A percentile compares a stretch with the other conserved stretches of the same genome.
phyloP scores from a whole-genome alignment of 2,888 invertebrate genomes.

The Apamea sordens region DNA sequence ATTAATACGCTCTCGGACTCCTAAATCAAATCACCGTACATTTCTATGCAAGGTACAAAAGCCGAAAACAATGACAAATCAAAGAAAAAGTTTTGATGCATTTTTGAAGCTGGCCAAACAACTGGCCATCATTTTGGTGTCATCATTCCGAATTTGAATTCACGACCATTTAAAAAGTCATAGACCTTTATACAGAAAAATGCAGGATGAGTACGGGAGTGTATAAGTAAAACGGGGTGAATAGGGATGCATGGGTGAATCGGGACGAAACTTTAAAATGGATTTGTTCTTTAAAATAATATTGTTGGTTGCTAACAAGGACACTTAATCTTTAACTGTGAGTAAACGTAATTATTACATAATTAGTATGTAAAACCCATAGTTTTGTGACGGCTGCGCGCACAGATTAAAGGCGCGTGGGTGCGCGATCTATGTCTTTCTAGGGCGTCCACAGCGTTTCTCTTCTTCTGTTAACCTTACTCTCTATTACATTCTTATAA shows the following conservation, averaged over 20 bases:
- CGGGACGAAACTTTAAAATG: too few species aligned
- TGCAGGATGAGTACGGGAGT: not conserved
- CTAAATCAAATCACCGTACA: not conserved
- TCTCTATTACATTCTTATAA: not conserved
- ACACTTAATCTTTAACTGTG: too few species aligned
- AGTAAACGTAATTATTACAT: not conserved
- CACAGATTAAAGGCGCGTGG: too few species aligned
- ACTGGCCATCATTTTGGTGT: not conserved
- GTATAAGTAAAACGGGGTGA: too few species aligned
- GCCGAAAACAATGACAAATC: not conserved
- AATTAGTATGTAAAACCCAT: too few species aligned
- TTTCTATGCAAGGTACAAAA: not conserved
- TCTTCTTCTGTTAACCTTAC: not conserved
- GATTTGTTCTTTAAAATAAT: too few species aligned
- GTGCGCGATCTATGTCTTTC: too few species aligned
- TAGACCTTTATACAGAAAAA: not conserved
- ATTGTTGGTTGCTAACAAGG: too few species aligned
- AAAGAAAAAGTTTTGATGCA: not conserved
- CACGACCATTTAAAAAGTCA: not conserved
- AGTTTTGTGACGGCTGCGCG: too few species aligned
- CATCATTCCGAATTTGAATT: not conserved
- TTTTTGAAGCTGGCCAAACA: not conserved
- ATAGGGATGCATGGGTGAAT: too few species aligned
- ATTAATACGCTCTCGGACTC: not conserved
- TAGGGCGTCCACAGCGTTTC: too few species aligned